Evolutionary conservation across 2,797 vertebrate species (phyloP).

Genomic region (Glyptemys insculpta): DNA sequence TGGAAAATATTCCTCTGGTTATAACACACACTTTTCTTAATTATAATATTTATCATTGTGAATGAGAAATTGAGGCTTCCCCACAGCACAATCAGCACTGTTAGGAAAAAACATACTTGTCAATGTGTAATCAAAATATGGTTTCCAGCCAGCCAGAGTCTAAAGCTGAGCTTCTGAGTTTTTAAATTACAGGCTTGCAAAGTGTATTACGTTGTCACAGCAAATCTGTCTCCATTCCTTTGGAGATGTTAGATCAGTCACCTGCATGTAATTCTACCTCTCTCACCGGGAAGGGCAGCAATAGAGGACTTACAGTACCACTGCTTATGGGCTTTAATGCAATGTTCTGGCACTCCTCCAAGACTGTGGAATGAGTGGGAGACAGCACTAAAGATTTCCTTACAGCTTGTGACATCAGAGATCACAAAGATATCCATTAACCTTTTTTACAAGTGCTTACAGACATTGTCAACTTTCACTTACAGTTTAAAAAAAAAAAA

Average conservation of each 20-base stretch:
- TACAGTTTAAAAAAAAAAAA: not conserved
- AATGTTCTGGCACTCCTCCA: conserved; percentile 41
- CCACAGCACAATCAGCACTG: not conserved
- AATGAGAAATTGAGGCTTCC: not conserved
- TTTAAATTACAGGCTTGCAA: conserved; percentile 71
- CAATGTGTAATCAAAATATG: not conserved
- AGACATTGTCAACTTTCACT: not conserved
- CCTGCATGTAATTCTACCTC: conserved; percentile 37
- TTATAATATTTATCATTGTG: not conserved
- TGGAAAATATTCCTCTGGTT: not conserved
- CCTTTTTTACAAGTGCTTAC: not conserved
- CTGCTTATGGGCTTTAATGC: conserved; percentile 40
- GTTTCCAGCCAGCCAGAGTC: conserved; percentile 39
- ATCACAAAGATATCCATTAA: conserved; percentile 20
- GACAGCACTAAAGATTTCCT: conserved; percentile 6
- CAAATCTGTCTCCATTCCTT: conserved; percentile 47
- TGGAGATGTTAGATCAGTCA: conserved; percentile 48
- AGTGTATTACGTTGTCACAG: conserved; percentile 64
- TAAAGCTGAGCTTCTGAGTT: conserved; percentile 38
- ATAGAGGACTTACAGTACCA: conserved; percentile 9
- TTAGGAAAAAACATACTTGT: conserved; percentile 32
- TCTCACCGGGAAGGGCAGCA: conserved; percentile 42
- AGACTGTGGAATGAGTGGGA: not conserved
- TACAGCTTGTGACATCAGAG: conserved; percentile 51
- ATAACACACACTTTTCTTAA: not conserved